Base-by-base conservation (phyloP, 92 coral and sea anemone species). In the Heliopora coerulea region DNA sequence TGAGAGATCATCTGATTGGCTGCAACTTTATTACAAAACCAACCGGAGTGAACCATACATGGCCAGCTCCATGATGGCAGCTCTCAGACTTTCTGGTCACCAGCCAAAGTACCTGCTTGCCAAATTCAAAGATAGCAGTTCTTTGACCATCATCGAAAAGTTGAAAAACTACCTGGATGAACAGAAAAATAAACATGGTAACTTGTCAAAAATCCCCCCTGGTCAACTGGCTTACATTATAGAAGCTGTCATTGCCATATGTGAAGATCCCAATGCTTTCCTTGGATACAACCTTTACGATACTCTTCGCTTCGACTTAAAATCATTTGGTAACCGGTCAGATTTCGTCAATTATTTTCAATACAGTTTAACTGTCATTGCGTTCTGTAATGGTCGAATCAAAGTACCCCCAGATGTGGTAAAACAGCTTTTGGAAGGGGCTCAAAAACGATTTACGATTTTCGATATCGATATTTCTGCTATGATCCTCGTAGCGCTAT, bases 1-100 rank as follows among this genome's bases (percentile, higher is more conserved):
- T 1, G 88, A 85, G 39, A 70, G 78, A 58, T 96, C 89, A 56
- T 85, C 86, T 18, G 90, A 91, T 70, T 91, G 96, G 96, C 35
- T 86, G 59, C 72, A 33, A 66, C 64, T 70, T 31, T 65, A 69
- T 19, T 74, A 76, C 78, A 41, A 39, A 34, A 75, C 70, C 8
- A 64, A 81, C 33, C 77, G 81, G 3, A 24, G 44, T 8, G 12
- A 23, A 1, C 42, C 74, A 5, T 29, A 24, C 23, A n/a, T 33
- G 14, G 57, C 74, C 21, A 56, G 37, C 3, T 67, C 74, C 32
- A n/a, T 67, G 13, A 44, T 67, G 14, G 58, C 41, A 8, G 24
- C 74, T 14, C 58, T 67, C 24, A 46, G 74, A 49, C 49, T 67
- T 7, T 54, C 58, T 1, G 74, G 74, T 14, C 74, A 67, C 37